These are phyloP conservation scores for Platalea minor DNA, from an alignment of 2,797 vertebrate species.

Conservation along the genomic window DNA sequence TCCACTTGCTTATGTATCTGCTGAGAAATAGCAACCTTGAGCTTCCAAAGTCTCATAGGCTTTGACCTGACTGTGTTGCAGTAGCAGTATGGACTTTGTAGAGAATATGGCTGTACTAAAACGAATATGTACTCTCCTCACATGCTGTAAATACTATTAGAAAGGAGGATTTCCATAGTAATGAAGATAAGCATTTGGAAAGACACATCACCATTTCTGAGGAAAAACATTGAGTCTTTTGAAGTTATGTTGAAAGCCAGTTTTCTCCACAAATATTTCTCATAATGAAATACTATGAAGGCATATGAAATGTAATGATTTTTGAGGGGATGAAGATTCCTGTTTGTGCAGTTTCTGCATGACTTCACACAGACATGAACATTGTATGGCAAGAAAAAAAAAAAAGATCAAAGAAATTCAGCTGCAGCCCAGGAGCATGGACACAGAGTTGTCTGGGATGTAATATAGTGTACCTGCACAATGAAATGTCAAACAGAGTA, in stretches of 20 bases:
- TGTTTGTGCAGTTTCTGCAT: background rate
- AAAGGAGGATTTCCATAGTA: background rate
- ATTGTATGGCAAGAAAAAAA: background rate
- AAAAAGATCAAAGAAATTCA: background rate
- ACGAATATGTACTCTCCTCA: background rate
- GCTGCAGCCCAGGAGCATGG: background rate
- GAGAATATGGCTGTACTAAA: background rate
- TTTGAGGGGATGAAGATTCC: background rate
- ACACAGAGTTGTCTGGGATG: background rate
- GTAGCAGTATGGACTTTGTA: background rate
- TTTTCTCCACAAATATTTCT: background rate
- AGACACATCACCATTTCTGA: background rate
- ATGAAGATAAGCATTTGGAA: constrained; percentile 21
- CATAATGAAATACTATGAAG: background rate
- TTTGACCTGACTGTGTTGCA: background rate
- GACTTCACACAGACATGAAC: background rate
- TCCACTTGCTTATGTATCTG: background rate
- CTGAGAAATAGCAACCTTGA: background rate
- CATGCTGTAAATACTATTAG: background rate
- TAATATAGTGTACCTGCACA: background rate
- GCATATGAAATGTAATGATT: background rate
- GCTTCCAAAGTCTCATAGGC: background rate
- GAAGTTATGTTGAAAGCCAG: background rate
- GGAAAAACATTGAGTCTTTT: background rate
- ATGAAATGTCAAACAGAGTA: background rate